These are phyloP conservation scores for Lamellibrachia luymesi DNA, from an alignment of 1,140 invertebrate genomes.

Conservation along the genomic window DNA sequence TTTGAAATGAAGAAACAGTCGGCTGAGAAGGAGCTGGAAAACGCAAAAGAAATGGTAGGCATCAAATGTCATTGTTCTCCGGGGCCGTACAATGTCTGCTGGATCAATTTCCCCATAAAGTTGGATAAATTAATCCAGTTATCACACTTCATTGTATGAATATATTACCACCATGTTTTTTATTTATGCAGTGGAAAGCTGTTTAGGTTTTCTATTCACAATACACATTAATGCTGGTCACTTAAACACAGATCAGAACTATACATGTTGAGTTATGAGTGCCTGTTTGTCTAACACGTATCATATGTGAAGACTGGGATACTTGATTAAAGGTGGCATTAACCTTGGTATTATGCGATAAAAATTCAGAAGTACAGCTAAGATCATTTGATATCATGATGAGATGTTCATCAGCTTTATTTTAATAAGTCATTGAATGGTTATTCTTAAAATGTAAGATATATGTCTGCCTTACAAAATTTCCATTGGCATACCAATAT, in stretches of 20 bases:
- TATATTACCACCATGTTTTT: neutral
- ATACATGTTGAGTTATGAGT: neutral
- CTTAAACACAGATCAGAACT: neutral
- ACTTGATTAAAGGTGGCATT: neutral
- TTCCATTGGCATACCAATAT: neutral
- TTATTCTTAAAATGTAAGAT: neutral
- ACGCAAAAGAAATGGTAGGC: conserved; percentile 79
- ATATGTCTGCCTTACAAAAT: neutral
- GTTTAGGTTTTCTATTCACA: neutral
- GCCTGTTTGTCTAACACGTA: neutral
- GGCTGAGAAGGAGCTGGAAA: conserved; percentile 82
- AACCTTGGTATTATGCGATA: neutral
- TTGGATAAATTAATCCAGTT: neutral
- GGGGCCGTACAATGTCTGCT: neutral
- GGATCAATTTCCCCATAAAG: neutral
- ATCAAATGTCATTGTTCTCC: neutral
- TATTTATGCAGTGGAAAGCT: neutral
- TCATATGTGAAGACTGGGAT: neutral
- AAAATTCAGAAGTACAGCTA: no score
- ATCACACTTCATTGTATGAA: conserved; percentile 2
- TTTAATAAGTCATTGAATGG: no score
- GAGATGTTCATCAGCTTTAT: no score
- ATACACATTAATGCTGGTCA: neutral
- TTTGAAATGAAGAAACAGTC: conserved; percentile 81
- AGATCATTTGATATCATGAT: no score